phyloP scores from a whole-genome alignment of 1,140 invertebrate genomes.

The Euura lappo region DNA sequence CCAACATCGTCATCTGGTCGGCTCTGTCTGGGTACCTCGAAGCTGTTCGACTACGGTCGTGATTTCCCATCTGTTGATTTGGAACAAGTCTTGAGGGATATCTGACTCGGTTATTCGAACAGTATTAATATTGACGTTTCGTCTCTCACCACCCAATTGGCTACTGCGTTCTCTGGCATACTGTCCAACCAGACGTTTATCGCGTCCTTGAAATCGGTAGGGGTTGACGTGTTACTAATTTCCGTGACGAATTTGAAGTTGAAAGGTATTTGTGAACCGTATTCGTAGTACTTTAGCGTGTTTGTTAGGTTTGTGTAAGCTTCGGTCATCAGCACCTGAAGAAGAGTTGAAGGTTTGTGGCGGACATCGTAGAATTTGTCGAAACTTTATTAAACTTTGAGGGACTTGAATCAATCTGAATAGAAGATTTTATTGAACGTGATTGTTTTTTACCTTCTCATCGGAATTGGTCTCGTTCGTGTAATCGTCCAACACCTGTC shows the following conservation, averaged over 20 bases:
- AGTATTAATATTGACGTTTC: not conserved
- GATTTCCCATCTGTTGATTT: conserved; percentile 65
- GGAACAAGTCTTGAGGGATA: conserved; percentile 21
- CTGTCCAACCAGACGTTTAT: conserved; percentile 59
- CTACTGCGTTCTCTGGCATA: conserved; percentile 49
- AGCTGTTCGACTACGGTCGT: conserved; percentile 67
- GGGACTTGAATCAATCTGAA: too few relatives aligned
- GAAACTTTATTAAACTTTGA: too few relatives aligned
- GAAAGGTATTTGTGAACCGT: conserved; percentile 66
- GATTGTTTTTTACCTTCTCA: conserved; percentile 22
- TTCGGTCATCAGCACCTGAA: conserved; percentile 62
- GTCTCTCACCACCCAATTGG: conserved; percentile 62
- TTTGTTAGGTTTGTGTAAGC: conserved; percentile 58
- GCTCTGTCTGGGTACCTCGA: conserved; percentile 64
- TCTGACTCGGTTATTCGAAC: not conserved
- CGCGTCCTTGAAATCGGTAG: conserved; percentile 46
- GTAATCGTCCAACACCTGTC: conserved; percentile 67
- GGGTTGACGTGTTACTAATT: conserved; percentile 48
- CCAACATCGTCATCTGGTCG: conserved; percentile 72
- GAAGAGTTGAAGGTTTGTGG: not conserved
- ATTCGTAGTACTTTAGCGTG: conserved; percentile 64
- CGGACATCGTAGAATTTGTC: too few relatives aligned
- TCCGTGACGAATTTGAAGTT: conserved; percentile 62
- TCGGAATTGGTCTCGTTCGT: conserved; percentile 29
- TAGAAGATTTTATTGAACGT: not conserved